These are phyloP conservation scores for Gopherus evgoodei DNA, from an alignment of 2,113 vertebrate species.

Conservation along the genomic window DNA sequence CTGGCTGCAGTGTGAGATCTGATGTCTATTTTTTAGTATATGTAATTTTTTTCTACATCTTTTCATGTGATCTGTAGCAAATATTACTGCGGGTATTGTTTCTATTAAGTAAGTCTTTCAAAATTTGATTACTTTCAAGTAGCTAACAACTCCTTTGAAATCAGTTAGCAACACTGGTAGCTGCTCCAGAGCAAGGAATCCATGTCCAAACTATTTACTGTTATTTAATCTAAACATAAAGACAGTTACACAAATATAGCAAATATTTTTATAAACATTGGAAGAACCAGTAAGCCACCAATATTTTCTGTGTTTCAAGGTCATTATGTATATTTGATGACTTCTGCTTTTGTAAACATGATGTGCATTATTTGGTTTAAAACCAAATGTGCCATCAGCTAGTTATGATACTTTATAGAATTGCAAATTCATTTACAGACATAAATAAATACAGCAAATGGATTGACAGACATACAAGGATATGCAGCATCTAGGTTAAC, in stretches of 20 bases:
- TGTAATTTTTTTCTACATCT: not conserved
- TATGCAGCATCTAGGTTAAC: conserved; percentile 27
- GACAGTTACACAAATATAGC: not conserved
- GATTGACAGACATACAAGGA: conserved; percentile 18
- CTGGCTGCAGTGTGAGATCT: not conserved
- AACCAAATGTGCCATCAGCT: not conserved
- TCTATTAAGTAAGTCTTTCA: conserved; percentile 38
- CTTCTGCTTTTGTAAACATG: not conserved
- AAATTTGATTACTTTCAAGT: conserved; percentile 22
- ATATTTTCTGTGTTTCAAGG: not conserved
- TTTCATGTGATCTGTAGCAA: conserved; percentile 26
- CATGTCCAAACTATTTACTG: not conserved
- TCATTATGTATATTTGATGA: not conserved
- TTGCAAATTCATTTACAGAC: not conserved
- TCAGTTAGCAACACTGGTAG: conserved; percentile 3
- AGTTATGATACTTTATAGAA: not conserved
- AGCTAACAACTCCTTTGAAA: conserved; percentile 26
- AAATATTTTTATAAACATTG: not conserved
- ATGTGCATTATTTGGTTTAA: conserved; percentile 9
- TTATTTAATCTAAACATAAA: not conserved
- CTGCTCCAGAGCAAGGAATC: not conserved
- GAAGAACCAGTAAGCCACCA: not conserved
- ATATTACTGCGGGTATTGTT: conserved; percentile 3
- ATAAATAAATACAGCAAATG: not conserved
- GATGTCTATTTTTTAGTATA: not conserved